Base-by-base conservation (phyloP, 2,888 invertebrate species). In the Euclidia mi region DNA sequence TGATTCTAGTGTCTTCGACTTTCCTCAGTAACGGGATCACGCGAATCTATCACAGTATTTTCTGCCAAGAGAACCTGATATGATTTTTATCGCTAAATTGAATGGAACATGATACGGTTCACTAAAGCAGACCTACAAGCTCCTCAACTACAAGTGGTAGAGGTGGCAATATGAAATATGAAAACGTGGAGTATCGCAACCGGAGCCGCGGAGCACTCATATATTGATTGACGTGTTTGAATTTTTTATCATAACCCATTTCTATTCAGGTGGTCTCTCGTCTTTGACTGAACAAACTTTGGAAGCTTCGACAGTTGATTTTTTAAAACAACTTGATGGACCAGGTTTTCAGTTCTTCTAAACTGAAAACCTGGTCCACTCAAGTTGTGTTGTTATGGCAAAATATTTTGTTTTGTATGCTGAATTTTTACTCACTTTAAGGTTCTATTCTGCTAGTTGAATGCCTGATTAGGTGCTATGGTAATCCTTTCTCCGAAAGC, bases 101-200 rank as follows among this genome's bases (percentile, higher is more conserved):
- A n/a, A 6, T 25, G 25, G 6, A 29, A 9, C 29, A 7, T 29
- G 10, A 2, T 4, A 29, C 2, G 10, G 10, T 9, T 6, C 6
- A 9, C 6, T 29, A n/a, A n/a, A 32, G 12, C 11, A n/a, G 10
- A 0, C 3, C 0, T n/a, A 17, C 11, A 2, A 28, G 35, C 87
- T 82, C 86, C 55, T 56, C 12, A 49, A 42, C 85, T 78, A 84
- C 41, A 51, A 55, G 32, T 29, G 46, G 58, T 66, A 62, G 71
- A 71, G 82, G 82, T 83, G 84, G 84, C 79, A 87, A 88, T 86
- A 88, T 87, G 84, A 87, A 88, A 89, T 85, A 89, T 88, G 84
- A 81, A 88, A 82, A 71, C 79, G 57, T 64, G 57, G 64, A 71
- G 63, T 50, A 59, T 60, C 63, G 63, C 70, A 60, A 66, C 65